Base-by-base conservation (phyloP, 1,140 invertebrate genomes). In the Rhopalosiphum maidis region DNA sequence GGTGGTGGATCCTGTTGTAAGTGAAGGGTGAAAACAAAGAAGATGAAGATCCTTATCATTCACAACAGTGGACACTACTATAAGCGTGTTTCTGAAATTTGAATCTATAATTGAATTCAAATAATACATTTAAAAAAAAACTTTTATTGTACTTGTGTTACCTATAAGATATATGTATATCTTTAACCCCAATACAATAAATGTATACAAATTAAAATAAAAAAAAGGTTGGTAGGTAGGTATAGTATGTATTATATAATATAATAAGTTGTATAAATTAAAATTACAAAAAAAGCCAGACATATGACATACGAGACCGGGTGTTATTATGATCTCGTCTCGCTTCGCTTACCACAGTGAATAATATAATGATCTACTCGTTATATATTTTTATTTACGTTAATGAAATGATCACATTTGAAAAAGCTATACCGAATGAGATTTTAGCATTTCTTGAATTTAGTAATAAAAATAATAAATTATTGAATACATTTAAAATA, bases 261-360 rank as follows among this genome's bases (percentile, higher is more conserved):
- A 77, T 77, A 77, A 77, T 77, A n/a, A 77, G n/a, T n/a, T 77
- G 60, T 77, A 77, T 77, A 77, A 77, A 77, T 77, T 77, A n/a
- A 77, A 77, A 77, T 15, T 18, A 77, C 60, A 77, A 77, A 77
- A 77, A 68, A n/a, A n/a, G 60, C n/a, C 60, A 77, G 30, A 77
- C 60, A 77, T 41, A 41, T 77, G 60, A 77, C 60, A 77, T 77
- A 77, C 41, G 15, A 77, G 15, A n/a, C 60, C 60, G 60, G 60
- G 60, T 77, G 60, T 77, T 77, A 15, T 77, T 77, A 15, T 35
- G n/a, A 77, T 77, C 60, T n/a, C n/a, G 60, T 77, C 60, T n/a
- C 60, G 60, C n/a, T 77, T n/a, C 60, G 60, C 60, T 77, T 30
- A 15, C 60, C n/a, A 5, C n/a, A n/a, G 15, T 77, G 15, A 30